These are phyloP conservation scores for Acestrorhynchus altus DNA, from an alignment of 2,797 vertebrate species.

Conservation along the genomic window DNA sequence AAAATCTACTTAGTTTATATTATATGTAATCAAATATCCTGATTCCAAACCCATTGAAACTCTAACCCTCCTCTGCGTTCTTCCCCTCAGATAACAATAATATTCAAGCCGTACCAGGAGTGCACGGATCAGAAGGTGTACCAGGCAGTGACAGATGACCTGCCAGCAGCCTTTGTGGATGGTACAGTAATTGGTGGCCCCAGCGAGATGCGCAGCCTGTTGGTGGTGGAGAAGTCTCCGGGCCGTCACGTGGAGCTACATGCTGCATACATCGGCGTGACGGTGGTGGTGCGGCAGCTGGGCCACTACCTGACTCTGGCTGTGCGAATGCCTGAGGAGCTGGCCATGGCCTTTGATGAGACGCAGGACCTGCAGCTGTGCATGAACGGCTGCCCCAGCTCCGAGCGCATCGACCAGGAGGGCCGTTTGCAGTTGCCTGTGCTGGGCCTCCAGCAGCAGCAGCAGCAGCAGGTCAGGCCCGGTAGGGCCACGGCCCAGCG, in stretches of 20 bases:
- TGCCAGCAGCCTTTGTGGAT: constrained; percentile 94
- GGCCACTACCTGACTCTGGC: constrained; percentile 93
- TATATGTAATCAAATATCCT: too few species aligned
- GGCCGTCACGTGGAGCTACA: constrained; percentile 90
- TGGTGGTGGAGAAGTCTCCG: constrained; percentile 85
- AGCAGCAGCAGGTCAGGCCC: constrained; percentile 59
- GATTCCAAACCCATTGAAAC: background rate
- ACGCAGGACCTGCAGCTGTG: constrained; percentile 97
- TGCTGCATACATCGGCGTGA: constrained; percentile 92
- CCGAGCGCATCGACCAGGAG: constrained; percentile 88
- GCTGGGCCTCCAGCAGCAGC: constrained; percentile 72
- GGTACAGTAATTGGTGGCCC: constrained; percentile 90
- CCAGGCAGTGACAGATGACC: constrained; percentile 92
- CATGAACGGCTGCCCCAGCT: constrained; percentile 89
- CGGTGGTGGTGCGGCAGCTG: constrained; percentile 89
- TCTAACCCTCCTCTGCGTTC: background rate
- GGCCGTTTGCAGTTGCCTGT: constrained; percentile 80
- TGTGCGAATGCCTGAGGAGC: constrained; percentile 88
- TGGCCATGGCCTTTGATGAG: constrained; percentile 88
- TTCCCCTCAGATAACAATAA: constrained; percentile 88
- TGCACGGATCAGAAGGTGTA: constrained; percentile 97
- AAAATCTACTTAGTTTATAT: too few species aligned
- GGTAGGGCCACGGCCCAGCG: constrained; percentile 64
- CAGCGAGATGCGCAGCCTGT: constrained; percentile 84
- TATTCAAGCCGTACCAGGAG: constrained; percentile 93